phyloP scores from a whole-genome alignment of 2,888 invertebrate species.

The Sarcophaga caerulescens region DNA sequence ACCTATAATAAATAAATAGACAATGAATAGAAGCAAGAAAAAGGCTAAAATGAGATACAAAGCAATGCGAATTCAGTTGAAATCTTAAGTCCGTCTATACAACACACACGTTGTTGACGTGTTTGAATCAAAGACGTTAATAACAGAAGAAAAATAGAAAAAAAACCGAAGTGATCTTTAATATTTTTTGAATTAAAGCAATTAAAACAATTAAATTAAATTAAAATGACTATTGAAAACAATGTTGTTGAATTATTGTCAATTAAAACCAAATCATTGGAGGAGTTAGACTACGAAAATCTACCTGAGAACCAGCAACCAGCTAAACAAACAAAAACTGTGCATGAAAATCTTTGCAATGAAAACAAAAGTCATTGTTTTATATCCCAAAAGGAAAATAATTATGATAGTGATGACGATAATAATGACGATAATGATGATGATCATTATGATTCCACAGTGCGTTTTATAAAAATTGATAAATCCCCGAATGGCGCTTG shows the following conservation, averaged over 20 bases:
- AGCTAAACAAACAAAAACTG: too few species aligned
- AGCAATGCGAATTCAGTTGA: constrained; percentile 50
- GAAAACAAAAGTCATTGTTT: background rate
- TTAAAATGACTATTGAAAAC: constrained; percentile 43
- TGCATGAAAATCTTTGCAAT: background rate
- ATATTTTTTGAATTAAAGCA: background rate
- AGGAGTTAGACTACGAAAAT: constrained; percentile 50
- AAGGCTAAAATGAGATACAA: background rate
- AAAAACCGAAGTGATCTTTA: background rate
- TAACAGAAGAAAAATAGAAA: too few species aligned
- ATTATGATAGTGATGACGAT: background rate
- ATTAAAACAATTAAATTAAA: background rate
- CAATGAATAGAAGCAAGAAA: constrained; percentile 5
- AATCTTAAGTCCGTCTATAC: constrained; percentile 46
- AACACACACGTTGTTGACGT: constrained; percentile 52
- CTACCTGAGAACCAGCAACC: background rate
- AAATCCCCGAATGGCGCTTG: constrained; percentile 84
- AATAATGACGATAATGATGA: constrained; percentile 64
- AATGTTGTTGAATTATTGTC: constrained; percentile 59
- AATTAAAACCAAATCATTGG: constrained; percentile 58
- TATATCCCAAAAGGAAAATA: too few species aligned
- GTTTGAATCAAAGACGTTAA: too few species aligned
- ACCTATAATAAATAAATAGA: constrained; percentile 35
- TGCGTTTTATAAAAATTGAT: constrained; percentile 83
- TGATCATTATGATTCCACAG: constrained; percentile 75